Percentiles rank a stretch among this genome's conserved stretches.
phyloP scores from a whole-genome alignment of 2,797 vertebrate species.

The Enteromius unitaeniatus region DNA sequence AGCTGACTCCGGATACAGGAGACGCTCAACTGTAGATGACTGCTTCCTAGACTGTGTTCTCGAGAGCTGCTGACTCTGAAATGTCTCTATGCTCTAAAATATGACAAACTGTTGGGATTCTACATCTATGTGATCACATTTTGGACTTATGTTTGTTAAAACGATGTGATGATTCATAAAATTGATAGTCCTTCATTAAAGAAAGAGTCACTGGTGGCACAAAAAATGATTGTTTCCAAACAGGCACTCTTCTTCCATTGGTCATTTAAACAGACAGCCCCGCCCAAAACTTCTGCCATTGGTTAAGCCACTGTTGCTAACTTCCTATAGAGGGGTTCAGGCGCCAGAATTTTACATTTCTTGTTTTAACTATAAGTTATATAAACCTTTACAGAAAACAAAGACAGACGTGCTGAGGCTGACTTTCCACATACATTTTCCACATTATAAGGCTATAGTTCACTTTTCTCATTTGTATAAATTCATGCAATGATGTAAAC shows the following conservation, averaged over 20 bases:
- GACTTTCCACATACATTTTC: too few relatives aligned
- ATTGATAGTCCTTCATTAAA: not conserved
- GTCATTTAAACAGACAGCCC: not conserved
- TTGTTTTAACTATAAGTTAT: too few relatives aligned
- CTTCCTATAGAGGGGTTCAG: not conserved
- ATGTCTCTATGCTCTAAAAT: slow-evolving; percentile 5
- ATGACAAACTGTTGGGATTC: not conserved
- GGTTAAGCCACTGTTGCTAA: not conserved
- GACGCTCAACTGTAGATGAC: not conserved
- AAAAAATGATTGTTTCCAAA: not conserved
- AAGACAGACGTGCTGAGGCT: too few relatives aligned
- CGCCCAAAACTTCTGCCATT: not conserved
- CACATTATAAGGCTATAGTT: too few relatives aligned
- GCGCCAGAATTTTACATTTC: not conserved
- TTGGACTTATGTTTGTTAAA: not conserved
- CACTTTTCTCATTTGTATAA: too few relatives aligned
- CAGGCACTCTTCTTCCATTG: not conserved
- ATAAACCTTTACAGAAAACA: too few relatives aligned
- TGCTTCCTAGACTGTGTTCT: slow-evolving; percentile 10
- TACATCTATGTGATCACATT: not conserved
- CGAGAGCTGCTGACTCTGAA: slow-evolving; percentile 9
- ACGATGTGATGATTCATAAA: not conserved
- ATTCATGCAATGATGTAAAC: too few relatives aligned
- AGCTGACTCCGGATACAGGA: slow-evolving; percentile 32
- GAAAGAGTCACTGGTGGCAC: not conserved